A percentile compares a stretch with the other conserved stretches of the same genome.
These are phyloP conservation scores for Plutella xylostella DNA, from an alignment of 2,888 invertebrate species.

Conservation along the genomic window DNA sequence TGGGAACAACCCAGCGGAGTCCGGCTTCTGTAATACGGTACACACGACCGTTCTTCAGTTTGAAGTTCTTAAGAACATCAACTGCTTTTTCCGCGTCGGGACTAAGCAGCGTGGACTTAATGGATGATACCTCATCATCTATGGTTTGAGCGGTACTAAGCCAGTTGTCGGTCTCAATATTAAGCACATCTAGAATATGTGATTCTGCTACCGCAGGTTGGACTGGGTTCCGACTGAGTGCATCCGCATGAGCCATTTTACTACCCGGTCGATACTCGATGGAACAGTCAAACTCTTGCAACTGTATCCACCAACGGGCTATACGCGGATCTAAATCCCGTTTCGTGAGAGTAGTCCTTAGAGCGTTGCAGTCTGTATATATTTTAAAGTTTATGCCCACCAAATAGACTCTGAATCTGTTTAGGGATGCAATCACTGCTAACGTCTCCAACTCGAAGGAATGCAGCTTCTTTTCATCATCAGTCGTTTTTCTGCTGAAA, in stretches of 20 bases:
- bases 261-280: slow-evolving; percentile 7
- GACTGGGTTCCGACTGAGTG: slow-evolving; percentile 19
- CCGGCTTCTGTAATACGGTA: not conserved
- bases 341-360: slow-evolving; percentile 3
- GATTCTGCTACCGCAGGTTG: not conserved
- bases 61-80: slow-evolving; percentile 6
- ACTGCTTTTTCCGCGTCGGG: not conserved
- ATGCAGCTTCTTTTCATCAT: slow-evolving; percentile 6
- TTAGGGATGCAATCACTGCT: slow-evolving; percentile 4
- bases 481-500: slow-evolving; percentile 19
- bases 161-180: slow-evolving; percentile 2
- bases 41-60: slow-evolving; percentile 3
- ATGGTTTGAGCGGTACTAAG: slow-evolving; percentile 16
- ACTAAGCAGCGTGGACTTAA: not conserved
- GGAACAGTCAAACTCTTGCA: slow-evolving; percentile 4
- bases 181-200: not conserved
- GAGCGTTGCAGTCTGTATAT: slow-evolving; percentile 7
- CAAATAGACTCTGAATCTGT: slow-evolving; percentile 3
- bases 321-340: slow-evolving; percentile 3
- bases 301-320: slow-evolving; percentile 6
- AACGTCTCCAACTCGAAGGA: slow-evolving; percentile 8
- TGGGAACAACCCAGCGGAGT: slow-evolving; percentile 18
- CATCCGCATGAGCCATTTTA: slow-evolving; percentile 5
- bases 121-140: not conserved
- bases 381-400: slow-evolving; percentile 7